Conservation (phyloP, 2,113 vertebrate species). For the Gadus chalcogrammus region DNA sequence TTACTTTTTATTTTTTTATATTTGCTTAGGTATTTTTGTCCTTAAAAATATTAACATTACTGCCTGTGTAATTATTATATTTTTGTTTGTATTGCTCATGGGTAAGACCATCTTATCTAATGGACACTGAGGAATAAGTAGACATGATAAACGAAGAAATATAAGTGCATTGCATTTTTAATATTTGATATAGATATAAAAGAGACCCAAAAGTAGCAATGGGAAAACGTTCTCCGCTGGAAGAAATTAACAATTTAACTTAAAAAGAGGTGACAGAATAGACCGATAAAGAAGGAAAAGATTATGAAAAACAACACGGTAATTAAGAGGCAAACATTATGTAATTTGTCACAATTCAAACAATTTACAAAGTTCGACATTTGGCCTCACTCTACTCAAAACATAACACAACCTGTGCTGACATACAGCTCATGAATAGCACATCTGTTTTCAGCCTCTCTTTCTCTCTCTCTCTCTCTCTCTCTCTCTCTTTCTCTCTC, state of each 20-base stretch:
- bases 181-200: background rate
- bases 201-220: background rate
- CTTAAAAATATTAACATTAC: no score
- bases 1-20: no score
- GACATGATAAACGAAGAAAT: no score
- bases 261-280: slow-evolving; percentile 27
- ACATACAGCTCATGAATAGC: slow-evolving; percentile 48
- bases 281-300: slow-evolving; percentile 27
- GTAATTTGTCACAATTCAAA: slow-evolving; percentile 59
- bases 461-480: slow-evolving; percentile 8
- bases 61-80: no score
- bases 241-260: background rate
- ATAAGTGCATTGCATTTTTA: no score
- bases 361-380: slow-evolving; percentile 30
- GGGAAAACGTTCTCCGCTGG: background rate
- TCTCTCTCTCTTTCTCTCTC: slow-evolving; percentile 13
- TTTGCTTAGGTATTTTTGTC: no score
- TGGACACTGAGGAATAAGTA: no score
- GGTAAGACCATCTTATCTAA: no score
- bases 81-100: no score
- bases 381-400: slow-evolving; percentile 33
- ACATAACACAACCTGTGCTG: slow-evolving; percentile 41
- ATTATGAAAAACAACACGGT: slow-evolving; percentile 39
- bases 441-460: slow-evolving; percentile 32
- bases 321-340: slow-evolving; percentile 56